A percentile compares a stretch with the other conserved stretches of the same genome.
phyloP scores from a whole-genome alignment of 2,113 vertebrate species.

The Epinephelus lanceolatus region DNA sequence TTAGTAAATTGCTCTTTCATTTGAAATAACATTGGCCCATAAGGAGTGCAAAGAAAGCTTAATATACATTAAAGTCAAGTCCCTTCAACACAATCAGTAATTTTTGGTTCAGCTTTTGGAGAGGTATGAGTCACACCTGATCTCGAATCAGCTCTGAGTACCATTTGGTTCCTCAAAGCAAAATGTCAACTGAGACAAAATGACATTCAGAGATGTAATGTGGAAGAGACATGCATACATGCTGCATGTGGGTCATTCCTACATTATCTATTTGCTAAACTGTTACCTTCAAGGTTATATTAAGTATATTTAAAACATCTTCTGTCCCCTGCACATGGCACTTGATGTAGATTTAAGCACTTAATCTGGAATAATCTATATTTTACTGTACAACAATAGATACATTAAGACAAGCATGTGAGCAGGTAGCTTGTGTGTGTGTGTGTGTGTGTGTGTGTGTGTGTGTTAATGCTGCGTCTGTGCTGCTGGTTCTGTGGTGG shows the following conservation, averaged over 20 bases:
- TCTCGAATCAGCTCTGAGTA: background rate
- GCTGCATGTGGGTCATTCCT: background rate
- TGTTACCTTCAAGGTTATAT: conserved; percentile 31
- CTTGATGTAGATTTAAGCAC: conserved; percentile 37
- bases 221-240: conserved; percentile 19
- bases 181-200: conserved; percentile 27
- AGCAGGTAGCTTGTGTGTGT: conserved; percentile 26
- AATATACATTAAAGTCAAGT: conserved; percentile 33
- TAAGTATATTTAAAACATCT: conserved; percentile 23
- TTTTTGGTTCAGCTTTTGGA: conserved; percentile 52
- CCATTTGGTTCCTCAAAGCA: conserved; percentile 45
- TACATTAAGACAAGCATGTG: conserved; percentile 61
- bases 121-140: conserved; percentile 17
- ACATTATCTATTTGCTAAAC: conserved; percentile 4
- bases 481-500: conserved; percentile 56
- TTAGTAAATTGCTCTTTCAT: background rate
- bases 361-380: conserved; percentile 45
- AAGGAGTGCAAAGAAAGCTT: conserved; percentile 52
- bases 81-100: conserved; percentile 39
- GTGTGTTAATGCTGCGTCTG: conserved; percentile 66
- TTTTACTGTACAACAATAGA: conserved; percentile 67
- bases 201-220: conserved; percentile 20
- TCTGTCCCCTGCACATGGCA: conserved; percentile 32
- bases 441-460: conserved; percentile 40
- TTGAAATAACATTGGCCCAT: conserved; percentile 16